Percentiles rank a stretch among this genome's conserved stretches.
These are phyloP conservation scores for Yponomeuta malinellus DNA, from an alignment of 2,888 invertebrate genomes.

Conservation along the genomic window DNA sequence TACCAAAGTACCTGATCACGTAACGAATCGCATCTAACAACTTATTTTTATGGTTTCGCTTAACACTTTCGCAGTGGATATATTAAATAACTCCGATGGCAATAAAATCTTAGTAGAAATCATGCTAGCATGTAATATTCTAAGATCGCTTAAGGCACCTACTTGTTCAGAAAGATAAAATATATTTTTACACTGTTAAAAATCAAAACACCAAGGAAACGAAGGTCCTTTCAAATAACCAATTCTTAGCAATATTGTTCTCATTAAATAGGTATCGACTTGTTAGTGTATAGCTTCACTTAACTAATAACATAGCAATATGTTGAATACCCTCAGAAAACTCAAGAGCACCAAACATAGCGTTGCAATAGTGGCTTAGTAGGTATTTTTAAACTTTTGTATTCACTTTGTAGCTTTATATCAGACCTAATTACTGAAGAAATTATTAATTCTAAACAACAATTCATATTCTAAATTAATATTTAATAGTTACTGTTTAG, in stretches of 20 bases:
- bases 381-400: slow-evolving; percentile 18
- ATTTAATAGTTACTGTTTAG: background rate
- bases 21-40: background rate
- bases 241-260: background rate
- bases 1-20: background rate
- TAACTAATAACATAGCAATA: background rate
- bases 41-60: background rate
- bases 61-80: background rate
- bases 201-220: background rate
- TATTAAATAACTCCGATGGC: background rate
- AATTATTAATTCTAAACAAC: slow-evolving; percentile 23
- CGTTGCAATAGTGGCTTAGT: slow-evolving; percentile 21
- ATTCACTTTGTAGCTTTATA: slow-evolving; percentile 21
- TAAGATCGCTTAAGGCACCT: background rate
- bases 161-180: background rate
- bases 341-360: background rate
- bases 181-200: background rate
- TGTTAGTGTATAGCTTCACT: background rate
- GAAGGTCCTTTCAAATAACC: background rate
- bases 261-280: background rate
- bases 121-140: background rate
- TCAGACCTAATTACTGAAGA: slow-evolving; percentile 13
- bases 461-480: slow-evolving; percentile 28
- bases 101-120: background rate
- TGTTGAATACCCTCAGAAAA: background rate